Evolutionary conservation across 1,140 invertebrate species (phyloP), one percentile per base, ranked within the genome.

Genomic region (Dreissena polymorpha): DNA sequence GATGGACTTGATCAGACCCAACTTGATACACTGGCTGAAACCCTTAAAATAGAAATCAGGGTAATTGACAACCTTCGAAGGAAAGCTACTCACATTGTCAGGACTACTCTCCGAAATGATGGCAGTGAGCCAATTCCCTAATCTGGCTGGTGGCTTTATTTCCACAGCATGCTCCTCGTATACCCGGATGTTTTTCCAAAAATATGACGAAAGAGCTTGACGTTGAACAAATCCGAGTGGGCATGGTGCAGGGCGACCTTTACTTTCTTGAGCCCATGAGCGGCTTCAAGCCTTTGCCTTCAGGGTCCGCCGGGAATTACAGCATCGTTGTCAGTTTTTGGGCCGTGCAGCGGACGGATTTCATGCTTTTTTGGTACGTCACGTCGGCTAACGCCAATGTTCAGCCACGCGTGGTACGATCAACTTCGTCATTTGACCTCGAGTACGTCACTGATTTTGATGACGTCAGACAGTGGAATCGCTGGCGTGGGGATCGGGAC

Each of bases 241-340:
- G 65, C 18, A 83, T 83, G 80, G 29, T 83, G 12, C 80, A 83
- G 63, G 80, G 80, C 13, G 80, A 83, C 29, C 69, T 83, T 25
- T 83, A 74, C 23, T 74, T 51, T 23, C 25, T 83, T 1, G 80
- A 83, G 53, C 80, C 80, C 14, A 68, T 51, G 1, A 29, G 16
- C 25, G 80, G 80, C 0, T 83, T 83, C 69, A 55, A 39, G 16
- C 18, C 13, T 14, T 55, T 83, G 13, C 23, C 55, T 6, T 51
- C 71, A 7, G 60, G 60, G 39, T 64, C 74, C 27, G 27, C n/a
- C 51, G 64, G 72, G 27, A 29, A 27, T 16, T 74, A 74, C 49
- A 49, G 65, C 18, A 83, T 83, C 50, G 14, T 16, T 25, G 71
- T n/a, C 5, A 21, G 7, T 64, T 18, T 25, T 74, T 50, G 80